Percentiles rank a stretch among this genome's conserved stretches.
These are phyloP conservation scores for Ctena decussata DNA, from an alignment of 2,888 invertebrate genomes.

Conservation along the genomic window DNA sequence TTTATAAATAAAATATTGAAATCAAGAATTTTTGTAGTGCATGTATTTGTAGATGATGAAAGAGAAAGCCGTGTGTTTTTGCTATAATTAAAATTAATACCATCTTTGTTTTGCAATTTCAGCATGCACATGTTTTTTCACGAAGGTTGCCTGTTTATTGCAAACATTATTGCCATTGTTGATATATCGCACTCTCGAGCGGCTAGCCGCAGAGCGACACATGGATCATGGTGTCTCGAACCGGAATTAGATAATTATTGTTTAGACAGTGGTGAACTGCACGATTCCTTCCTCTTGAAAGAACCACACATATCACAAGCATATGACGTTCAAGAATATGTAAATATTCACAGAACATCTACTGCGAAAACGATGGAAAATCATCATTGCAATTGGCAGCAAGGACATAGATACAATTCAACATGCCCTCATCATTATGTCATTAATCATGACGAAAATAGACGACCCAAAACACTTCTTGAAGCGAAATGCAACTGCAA, in stretches of 20 bases:
- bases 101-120: too few species aligned
- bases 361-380: background rate
- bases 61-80: too few species aligned
- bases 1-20: too few species aligned
- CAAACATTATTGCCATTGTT: too few species aligned
- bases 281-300: background rate
- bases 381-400: background rate
- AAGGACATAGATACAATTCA: background rate
- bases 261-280: background rate
- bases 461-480: conserved; percentile 35
- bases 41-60: too few species aligned
- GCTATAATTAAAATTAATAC: too few species aligned
- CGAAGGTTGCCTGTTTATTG: too few species aligned
- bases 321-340: background rate
- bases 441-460: conserved; percentile 40
- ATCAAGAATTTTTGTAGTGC: too few species aligned
- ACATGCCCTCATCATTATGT: conserved; percentile 54
- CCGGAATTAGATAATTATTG: background rate
- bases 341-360: background rate
- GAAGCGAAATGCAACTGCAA: conserved; percentile 57
- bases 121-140: too few species aligned
- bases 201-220: too few species aligned
- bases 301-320: background rate
- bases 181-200: too few species aligned
- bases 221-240: too few species aligned